Evolutionary conservation across 2,113 vertebrate species (phyloP).

Genomic region (Triplophysa siluroides): DNA sequence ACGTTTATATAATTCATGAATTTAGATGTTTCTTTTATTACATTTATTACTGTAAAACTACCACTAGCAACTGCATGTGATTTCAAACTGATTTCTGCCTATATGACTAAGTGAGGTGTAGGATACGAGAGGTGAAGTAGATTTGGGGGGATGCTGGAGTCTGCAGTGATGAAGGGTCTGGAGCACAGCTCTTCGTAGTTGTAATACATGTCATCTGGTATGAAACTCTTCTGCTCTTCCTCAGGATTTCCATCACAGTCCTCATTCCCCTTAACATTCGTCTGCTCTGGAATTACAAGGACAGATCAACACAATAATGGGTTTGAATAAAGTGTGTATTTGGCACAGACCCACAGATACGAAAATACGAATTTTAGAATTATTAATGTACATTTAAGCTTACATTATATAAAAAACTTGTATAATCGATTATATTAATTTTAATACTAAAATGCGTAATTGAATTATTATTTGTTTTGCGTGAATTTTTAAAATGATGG

Average conservation of each 20-base stretch:
- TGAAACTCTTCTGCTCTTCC: conserved; percentile 25
- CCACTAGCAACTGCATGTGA: too few relatives aligned
- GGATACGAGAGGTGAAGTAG: conserved; percentile 89
- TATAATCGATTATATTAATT: too few relatives aligned
- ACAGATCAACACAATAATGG: neutral
- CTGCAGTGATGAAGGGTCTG: conserved; percentile 71
- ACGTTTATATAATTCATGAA: neutral
- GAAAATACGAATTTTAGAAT: too few relatives aligned
- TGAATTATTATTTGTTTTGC: too few relatives aligned
- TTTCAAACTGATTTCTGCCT: neutral
- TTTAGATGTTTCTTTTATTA: too few relatives aligned
- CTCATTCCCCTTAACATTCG: neutral
- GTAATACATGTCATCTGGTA: conserved; percentile 76
- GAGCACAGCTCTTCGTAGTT: conserved; percentile 76
- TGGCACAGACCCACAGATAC: neutral
- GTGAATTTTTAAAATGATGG: too few relatives aligned
- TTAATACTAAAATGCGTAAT: too few relatives aligned
- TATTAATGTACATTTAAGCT: too few relatives aligned
- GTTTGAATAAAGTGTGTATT: neutral
- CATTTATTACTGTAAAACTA: too few relatives aligned
- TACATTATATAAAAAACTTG: too few relatives aligned
- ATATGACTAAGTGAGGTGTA: conserved; percentile 17
- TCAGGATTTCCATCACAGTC: conserved; percentile 11
- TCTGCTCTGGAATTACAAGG: conserved; percentile 7
- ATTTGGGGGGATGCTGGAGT: conserved; percentile 76